These are phyloP conservation scores for Agrilus cyanescens DNA, from an alignment of 2,888 invertebrate genomes.

Conservation along the genomic window DNA sequence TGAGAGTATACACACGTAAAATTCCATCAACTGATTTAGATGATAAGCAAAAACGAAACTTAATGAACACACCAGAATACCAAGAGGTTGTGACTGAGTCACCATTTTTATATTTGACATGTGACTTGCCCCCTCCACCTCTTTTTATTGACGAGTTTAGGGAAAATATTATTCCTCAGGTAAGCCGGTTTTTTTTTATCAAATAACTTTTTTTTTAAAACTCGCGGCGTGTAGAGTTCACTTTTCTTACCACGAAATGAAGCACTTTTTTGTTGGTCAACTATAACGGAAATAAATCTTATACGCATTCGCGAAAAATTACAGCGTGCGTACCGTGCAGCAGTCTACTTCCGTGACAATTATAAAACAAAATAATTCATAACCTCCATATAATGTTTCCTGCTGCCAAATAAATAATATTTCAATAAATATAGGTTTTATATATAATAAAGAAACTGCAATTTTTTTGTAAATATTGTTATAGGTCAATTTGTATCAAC, in stretches of 20 bases:
- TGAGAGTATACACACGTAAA: slow-evolving; percentile 84
- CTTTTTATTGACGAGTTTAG: slow-evolving; percentile 94
- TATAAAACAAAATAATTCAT: no score
- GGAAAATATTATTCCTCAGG: slow-evolving; percentile 98
- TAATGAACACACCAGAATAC: slow-evolving; percentile 74
- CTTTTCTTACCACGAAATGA: not conserved
- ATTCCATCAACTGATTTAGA: slow-evolving; percentile 87
- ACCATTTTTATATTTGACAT: slow-evolving; percentile 92
- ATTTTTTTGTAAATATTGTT: slow-evolving; percentile 23
- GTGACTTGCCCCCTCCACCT: slow-evolving; percentile 95
- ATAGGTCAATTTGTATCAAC: slow-evolving; percentile 83
- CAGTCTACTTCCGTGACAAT: no score
- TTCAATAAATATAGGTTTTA: no score
- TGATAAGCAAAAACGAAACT: slow-evolving; percentile 71
- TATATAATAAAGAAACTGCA: no score
- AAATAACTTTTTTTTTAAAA: not conserved
- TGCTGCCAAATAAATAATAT: no score
- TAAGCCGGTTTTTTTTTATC: slow-evolving; percentile 26
- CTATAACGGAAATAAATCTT: not conserved
- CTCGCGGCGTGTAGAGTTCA: not conserved
- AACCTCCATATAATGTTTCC: no score
- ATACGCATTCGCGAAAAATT: not conserved
- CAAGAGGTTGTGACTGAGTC: slow-evolving; percentile 78
- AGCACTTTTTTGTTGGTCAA: not conserved
- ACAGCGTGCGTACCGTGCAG: slow-evolving; percentile 7